phyloP scores from a whole-genome alignment of 1,140 invertebrate species.

The Tribolium castaneum region DNA sequence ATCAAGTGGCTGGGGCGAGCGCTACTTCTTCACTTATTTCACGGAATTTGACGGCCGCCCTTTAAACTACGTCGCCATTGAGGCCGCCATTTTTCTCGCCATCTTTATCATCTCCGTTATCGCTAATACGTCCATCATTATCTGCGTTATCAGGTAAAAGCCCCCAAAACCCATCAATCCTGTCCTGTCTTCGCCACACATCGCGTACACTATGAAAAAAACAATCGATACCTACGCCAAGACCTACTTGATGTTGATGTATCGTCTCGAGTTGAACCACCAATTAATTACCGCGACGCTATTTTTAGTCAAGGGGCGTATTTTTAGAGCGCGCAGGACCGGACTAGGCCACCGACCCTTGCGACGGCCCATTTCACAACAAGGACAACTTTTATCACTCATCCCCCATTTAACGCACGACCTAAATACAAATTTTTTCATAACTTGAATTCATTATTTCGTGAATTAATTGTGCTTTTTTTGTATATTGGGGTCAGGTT shows the following conservation, averaged over 20 bases:
- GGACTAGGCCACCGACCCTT: neutral
- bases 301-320: neutral
- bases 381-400: no score
- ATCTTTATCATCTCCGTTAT: slow-evolving; percentile 61
- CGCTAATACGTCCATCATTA: slow-evolving; percentile 61
- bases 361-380: no score
- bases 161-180: neutral
- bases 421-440: neutral
- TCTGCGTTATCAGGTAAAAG: slow-evolving; percentile 59
- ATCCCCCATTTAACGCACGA: neutral
- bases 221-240: neutral
- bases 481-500: neutral
- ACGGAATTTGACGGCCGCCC: slow-evolving; percentile 60
- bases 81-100: slow-evolving; percentile 54
- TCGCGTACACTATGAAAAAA: neutral
- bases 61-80: slow-evolving; percentile 45
- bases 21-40: slow-evolving; percentile 66
- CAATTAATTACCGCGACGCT: neutral
- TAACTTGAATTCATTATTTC: neutral
- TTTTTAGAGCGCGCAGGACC: neutral
- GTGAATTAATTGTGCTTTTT: neutral
- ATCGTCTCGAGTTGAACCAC: neutral
- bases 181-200: neutral
- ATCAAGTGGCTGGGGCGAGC: slow-evolving; percentile 61
- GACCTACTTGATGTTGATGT: neutral